These are phyloP conservation scores for Lithophane leautieri DNA, from an alignment of 2,888 invertebrate genomes.

Conservation along the genomic window DNA sequence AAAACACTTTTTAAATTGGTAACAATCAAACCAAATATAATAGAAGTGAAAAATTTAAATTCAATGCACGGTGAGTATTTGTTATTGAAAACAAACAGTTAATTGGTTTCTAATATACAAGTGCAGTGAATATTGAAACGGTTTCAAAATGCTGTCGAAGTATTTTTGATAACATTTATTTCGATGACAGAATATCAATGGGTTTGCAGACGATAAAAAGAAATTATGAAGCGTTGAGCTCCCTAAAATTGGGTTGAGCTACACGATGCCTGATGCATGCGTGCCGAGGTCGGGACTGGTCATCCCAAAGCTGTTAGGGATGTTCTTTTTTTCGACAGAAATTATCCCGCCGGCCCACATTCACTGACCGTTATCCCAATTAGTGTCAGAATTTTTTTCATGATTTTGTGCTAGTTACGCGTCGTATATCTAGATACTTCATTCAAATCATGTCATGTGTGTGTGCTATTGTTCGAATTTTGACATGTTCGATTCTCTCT, in stretches of 20 bases:
- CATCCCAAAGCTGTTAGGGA: neutral
- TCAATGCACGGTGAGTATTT: constrained; percentile 23
- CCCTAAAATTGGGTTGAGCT: neutral
- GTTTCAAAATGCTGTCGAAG: constrained; percentile 22
- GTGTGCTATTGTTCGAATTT: no score
- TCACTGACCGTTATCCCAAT: neutral
- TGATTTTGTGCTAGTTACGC: neutral
- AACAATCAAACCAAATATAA: neutral
- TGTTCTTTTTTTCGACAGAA: neutral
- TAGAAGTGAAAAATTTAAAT: constrained; percentile 6
- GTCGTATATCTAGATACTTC: no score
- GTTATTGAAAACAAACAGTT: constrained; percentile 43
- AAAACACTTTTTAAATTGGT: no score
- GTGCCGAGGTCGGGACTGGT: neutral
- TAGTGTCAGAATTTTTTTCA: neutral
- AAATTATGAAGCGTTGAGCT: constrained; percentile 5
- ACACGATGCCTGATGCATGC: constrained; percentile 18
- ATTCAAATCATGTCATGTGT: no score
- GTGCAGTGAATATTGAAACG: constrained; percentile 20
- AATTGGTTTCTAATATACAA: constrained; percentile 34
- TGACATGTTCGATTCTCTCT: no score
- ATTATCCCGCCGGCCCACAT: neutral
- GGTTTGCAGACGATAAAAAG: constrained; percentile 27
- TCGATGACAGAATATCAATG: constrained; percentile 31
- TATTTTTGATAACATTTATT: constrained; percentile 26